Evolutionary conservation across 2,797 vertebrate genomes (phyloP).

Genomic region (Paedocypris micromegethes): DNA sequence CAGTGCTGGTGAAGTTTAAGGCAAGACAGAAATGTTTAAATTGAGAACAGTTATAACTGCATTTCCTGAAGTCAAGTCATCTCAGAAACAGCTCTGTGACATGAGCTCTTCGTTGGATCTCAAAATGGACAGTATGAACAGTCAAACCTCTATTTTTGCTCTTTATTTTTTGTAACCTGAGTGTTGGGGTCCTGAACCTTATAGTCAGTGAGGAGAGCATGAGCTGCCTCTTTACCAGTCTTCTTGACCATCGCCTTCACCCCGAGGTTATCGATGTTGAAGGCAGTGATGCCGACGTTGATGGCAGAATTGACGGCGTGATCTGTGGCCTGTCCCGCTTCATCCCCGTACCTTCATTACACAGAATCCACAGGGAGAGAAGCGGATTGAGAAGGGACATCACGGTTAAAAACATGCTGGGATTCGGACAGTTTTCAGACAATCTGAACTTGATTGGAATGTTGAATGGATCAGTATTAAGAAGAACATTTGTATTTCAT

Average conservation of each 20-base stretch:
- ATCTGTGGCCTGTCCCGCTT: conserved; percentile 88
- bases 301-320: conserved; percentile 89
- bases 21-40: conserved; percentile 2
- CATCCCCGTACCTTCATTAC: conserved; percentile 83
- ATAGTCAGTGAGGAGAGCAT: conserved; percentile 88
- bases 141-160: conserved; percentile 24
- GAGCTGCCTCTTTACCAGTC: conserved; percentile 87
- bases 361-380: conserved; percentile 46
- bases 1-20: conserved; percentile 29
- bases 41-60: neutral
- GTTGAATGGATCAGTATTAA: too few species aligned
- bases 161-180: conserved; percentile 26
- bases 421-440: neutral
- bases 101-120: conserved; percentile 5
- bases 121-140: conserved; percentile 12
- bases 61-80: neutral
- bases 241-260: conserved; percentile 91
- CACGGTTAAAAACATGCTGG: conserved; percentile 4
- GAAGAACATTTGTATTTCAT: too few species aligned
- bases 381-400: conserved; percentile 1
- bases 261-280: conserved; percentile 93
- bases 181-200: conserved; percentile 65
- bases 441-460: neutral
- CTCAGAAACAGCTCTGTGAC: neutral
- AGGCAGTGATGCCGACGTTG: conserved; percentile 87